Conservation (phyloP, 2,888 invertebrate genomes). For the Diloba caeruleocephala region DNA sequence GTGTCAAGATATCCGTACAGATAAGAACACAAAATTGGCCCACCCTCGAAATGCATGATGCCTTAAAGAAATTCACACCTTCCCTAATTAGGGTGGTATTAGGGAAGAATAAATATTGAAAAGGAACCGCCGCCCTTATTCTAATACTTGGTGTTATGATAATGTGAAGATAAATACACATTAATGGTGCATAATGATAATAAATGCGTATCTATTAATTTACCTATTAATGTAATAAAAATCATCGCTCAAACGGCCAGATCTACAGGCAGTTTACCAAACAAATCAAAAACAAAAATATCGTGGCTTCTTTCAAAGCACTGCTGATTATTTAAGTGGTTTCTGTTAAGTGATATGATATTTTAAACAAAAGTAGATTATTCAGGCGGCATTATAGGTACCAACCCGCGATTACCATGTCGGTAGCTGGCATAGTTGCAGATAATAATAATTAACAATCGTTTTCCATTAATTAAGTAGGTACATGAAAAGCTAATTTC, state of each 20-base stretch:
- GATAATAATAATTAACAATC: slow-evolving; percentile 44
- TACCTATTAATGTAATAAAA: slow-evolving; percentile 36
- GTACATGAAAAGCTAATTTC: slow-evolving; percentile 44
- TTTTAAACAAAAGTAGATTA: not conserved
- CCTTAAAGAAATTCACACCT: slow-evolving; percentile 86
- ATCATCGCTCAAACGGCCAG: slow-evolving; percentile 9
- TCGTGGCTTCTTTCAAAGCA: not conserved
- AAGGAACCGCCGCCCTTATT: slow-evolving; percentile 67
- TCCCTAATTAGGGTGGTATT: slow-evolving; percentile 84
- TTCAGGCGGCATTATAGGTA: too few species aligned
- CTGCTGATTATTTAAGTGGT: not conserved
- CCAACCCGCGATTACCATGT: slow-evolving; percentile 20
- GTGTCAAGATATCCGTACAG: slow-evolving; percentile 76
- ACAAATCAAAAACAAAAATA: too few species aligned
- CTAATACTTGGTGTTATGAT: slow-evolving; percentile 59
- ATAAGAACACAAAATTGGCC: slow-evolving; percentile 75
- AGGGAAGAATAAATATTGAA: slow-evolving; percentile 80
- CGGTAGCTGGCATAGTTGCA: slow-evolving; percentile 47
- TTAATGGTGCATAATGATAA: slow-evolving; percentile 72
- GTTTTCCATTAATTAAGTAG: slow-evolving; percentile 42
- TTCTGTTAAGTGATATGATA: not conserved
- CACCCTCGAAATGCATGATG: slow-evolving; percentile 80
- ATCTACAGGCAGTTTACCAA: not conserved
- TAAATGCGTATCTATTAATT: slow-evolving; percentile 60
- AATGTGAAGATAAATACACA: slow-evolving; percentile 76